phyloP scores from a whole-genome alignment of 2,888 invertebrate species.

The Pseudolycoriella hygida region DNA sequence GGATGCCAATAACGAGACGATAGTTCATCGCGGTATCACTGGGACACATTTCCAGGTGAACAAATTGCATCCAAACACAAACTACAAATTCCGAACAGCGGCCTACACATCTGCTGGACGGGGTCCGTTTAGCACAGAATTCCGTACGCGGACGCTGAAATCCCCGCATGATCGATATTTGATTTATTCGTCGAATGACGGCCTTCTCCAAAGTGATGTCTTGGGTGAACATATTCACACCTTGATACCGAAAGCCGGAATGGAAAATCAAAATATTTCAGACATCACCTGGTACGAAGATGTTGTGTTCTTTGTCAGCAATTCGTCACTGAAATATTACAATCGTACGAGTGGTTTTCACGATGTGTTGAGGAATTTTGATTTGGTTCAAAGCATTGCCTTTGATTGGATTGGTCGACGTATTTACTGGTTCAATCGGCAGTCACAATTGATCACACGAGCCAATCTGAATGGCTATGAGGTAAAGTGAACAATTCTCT shows the following conservation, averaged over 20 bases:
- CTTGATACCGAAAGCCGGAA: constrained; percentile 39
- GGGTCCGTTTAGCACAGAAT: constrained; percentile 66
- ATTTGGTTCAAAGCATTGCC: constrained; percentile 60
- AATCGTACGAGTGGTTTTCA: constrained; percentile 34
- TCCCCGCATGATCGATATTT: constrained; percentile 22
- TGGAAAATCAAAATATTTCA: constrained; percentile 43
- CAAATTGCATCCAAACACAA: constrained; percentile 52
- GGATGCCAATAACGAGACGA: constrained; percentile 19
- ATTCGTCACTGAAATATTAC: constrained; percentile 47
- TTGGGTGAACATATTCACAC: constrained; percentile 58
- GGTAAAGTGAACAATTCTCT: too few species aligned
- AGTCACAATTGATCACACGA: constrained; percentile 57
- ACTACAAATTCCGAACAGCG: constrained; percentile 61
- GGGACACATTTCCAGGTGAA: constrained; percentile 46
- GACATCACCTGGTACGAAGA: constrained; percentile 67
- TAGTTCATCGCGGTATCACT: constrained; percentile 27
- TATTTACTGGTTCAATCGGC: constrained; percentile 79
- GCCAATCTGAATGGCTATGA: constrained; percentile 54
- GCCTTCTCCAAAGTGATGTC: constrained; percentile 63
- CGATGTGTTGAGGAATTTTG: constrained; percentile 32
- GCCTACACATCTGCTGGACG: constrained; percentile 58
- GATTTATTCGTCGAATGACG: constrained; percentile 55
- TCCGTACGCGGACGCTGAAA: constrained; percentile 50
- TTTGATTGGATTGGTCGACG: constrained; percentile 83
- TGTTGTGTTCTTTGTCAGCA: constrained; percentile 53